Evolutionary conservation across 1,140 invertebrate genomes (phyloP).

Genomic region (Aphidius ervi): DNA sequence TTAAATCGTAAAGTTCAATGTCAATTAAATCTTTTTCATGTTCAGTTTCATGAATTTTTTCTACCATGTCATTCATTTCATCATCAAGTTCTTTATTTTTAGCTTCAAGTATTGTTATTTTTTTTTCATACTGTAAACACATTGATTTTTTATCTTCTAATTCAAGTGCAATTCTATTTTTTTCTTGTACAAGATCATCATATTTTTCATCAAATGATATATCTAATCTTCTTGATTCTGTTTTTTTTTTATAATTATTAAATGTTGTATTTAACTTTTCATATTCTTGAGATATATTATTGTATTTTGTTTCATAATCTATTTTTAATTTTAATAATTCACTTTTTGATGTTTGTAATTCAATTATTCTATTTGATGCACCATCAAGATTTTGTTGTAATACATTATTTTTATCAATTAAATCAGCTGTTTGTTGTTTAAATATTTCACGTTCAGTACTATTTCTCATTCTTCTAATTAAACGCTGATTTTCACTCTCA

Average conservation of each 20-base stretch:
- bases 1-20: conserved; percentile 8
- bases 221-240: conserved; percentile 14
- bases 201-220: conserved; percentile 24
- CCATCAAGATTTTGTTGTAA: conserved; percentile 43
- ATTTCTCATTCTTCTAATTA: conserved; percentile 37
- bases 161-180: conserved; percentile 33
- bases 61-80: conserved; percentile 36
- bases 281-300: conserved; percentile 30
- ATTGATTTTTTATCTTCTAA: conserved; percentile 32
- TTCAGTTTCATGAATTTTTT: conserved; percentile 26
- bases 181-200: conserved; percentile 30
- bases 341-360: conserved; percentile 36
- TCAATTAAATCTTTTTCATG: conserved; percentile 14
- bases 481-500: conserved; percentile 24
- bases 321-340: conserved; percentile 33
- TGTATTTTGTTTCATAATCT: conserved; percentile 25
- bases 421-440: conserved; percentile 31
- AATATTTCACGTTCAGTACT: conserved; percentile 34
- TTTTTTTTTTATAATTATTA: conserved; percentile 25
- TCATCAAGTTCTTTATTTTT: conserved; percentile 34
- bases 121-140: conserved; percentile 21
- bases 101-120: conserved; percentile 21
- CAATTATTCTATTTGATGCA: conserved; percentile 40
- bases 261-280: conserved; percentile 25
- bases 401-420: conserved; percentile 37